phyloP scores from a whole-genome alignment of 92 coral and sea anemone genomes.

The Muricea muricata region DNA sequence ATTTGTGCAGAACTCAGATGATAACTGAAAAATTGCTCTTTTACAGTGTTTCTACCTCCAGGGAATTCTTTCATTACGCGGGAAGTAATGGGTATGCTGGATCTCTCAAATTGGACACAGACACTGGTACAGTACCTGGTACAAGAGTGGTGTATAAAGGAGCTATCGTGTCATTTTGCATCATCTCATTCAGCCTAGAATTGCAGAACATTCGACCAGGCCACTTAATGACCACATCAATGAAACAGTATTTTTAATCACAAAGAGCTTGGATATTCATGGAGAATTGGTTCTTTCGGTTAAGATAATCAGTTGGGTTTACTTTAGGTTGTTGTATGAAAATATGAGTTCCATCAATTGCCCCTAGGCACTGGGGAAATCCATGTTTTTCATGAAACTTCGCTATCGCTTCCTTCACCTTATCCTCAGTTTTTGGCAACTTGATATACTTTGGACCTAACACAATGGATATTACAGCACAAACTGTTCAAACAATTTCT shows the following conservation, averaged over 20 bases:
- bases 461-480: slow-evolving; percentile 30
- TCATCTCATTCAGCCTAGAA: slow-evolving; percentile 32
- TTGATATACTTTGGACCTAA: slow-evolving; percentile 55
- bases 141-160: slow-evolving; percentile 25
- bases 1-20: slow-evolving; percentile 60
- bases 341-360: too few species aligned
- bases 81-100: slow-evolving; percentile 64
- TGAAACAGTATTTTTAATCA: slow-evolving; percentile 61
- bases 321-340: slow-evolving; percentile 47
- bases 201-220: slow-evolving; percentile 49
- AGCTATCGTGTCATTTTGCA: slow-evolving; percentile 37
- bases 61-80: slow-evolving; percentile 64
- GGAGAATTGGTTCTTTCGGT: slow-evolving; percentile 49
- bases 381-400: slow-evolving; percentile 7
- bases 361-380: too few species aligned
- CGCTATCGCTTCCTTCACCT: neutral
- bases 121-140: slow-evolving; percentile 32
- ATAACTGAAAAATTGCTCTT: slow-evolving; percentile 71
- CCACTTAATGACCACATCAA: slow-evolving; percentile 66
- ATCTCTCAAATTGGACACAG: slow-evolving; percentile 55
- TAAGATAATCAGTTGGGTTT: slow-evolving; percentile 49
- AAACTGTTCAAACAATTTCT: slow-evolving; percentile 37
- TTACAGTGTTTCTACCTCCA: slow-evolving; percentile 57
- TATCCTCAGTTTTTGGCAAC: neutral
- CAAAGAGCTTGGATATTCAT: slow-evolving; percentile 36